phyloP scores from a whole-genome alignment of 2,113 vertebrate genomes.

The Oostethus manadensis region DNA sequence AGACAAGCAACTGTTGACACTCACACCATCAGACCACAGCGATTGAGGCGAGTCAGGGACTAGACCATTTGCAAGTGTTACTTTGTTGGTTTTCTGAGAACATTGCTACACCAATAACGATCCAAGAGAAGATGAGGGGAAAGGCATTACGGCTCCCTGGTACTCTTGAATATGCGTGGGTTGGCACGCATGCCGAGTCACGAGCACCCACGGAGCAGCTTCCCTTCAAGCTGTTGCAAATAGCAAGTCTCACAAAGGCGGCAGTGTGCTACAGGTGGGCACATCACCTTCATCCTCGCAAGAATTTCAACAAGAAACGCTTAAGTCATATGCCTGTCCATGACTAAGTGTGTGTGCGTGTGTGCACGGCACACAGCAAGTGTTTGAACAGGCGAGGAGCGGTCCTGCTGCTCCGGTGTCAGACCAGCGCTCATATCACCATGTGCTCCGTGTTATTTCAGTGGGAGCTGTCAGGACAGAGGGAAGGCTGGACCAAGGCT shows the following conservation, averaged over 20 bases:
- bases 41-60: no score
- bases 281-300: constrained; percentile 15
- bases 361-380: constrained; percentile 3
- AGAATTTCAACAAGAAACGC: constrained; percentile 16
- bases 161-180: constrained; percentile 6
- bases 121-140: background rate
- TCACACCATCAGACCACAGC: no score
- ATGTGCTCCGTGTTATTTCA: constrained; percentile 17
- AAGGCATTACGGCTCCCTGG: background rate
- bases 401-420: constrained; percentile 13
- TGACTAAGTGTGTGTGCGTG: background rate
- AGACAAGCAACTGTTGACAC: no score
- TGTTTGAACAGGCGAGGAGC: constrained; percentile 14
- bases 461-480: constrained; percentile 17
- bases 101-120: background rate
- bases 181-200: constrained; percentile 1
- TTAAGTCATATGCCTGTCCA: constrained; percentile 1
- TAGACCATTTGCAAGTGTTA: no score
- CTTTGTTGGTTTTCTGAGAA: no score
- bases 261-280: constrained; percentile 21
- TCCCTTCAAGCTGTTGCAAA: constrained; percentile 16
- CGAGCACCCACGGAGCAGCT: constrained; percentile 1
- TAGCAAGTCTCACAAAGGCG: constrained; percentile 1
- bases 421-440: constrained; percentile 14
- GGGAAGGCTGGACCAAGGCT: constrained; percentile 2